Evolutionary conservation across 2,888 invertebrate genomes (phyloP), one percentile per base, ranked within the genome.

Genomic region (Trimorus sp.): DNA sequence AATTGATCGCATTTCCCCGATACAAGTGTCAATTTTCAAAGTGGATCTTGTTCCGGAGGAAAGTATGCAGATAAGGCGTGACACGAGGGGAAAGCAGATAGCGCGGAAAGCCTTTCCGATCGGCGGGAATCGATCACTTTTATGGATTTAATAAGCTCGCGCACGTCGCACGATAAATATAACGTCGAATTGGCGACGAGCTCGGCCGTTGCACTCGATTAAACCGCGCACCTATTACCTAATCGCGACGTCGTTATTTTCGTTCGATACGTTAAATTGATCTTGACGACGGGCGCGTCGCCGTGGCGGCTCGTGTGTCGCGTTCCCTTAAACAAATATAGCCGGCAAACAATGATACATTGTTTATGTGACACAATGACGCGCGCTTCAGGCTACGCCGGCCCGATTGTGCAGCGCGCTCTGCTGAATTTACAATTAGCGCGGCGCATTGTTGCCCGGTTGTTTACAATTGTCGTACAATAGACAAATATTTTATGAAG

Each of bases 171-270:
- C 26, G 26, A 26, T 26, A 26, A 26, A 26, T 26, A 26, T 26
- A 26, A 26, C 26, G 26, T 26, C 26, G 26, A 26, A 26, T 4
- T 26, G 26, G 26, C 26, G 82, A 85, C 16, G 12, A 2, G 7
- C n/a, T 84, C 85, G 85, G 76, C 9, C 76, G 88, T 88, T 87
- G 87, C 86, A 87, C 85, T 85, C 87, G 86, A 88, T 88, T 87
- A 85, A 88, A 86, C 85, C 84, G 82, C 87, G 85, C 86, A 88
- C 48, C 60, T 54, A 79, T 78, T 78, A 78, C 66, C 66, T 78
- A 78, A 78, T 71, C 71, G 42, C 12, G 12, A 26, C 5, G 58
- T 40, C 76, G 76, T 75, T 63, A 66, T 79, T 69, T 79, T 66
- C 49, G 54, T 54, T 59, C 53, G 59, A 75, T 45, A 40, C 66